These are phyloP conservation scores for Felis chaus DNA, from an alignment of 2,113 vertebrate genomes.

Conservation along the genomic window DNA sequence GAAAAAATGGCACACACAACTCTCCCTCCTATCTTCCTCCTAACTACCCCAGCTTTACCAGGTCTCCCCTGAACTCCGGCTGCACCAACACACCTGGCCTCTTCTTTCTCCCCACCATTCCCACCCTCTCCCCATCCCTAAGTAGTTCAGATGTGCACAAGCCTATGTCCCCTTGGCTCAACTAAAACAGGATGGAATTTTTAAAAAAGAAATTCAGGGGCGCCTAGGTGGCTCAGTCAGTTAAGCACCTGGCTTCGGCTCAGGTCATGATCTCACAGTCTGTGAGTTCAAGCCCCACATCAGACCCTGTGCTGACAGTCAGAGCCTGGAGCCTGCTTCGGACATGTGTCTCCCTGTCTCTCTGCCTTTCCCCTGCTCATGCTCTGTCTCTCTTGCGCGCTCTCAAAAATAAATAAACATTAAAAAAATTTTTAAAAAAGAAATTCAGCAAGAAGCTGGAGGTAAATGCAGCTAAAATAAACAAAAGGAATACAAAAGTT, in stretches of 20 bases:
- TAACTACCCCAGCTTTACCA: neutral
- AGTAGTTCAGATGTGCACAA: neutral
- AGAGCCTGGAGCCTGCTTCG: no score
- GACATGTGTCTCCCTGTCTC: no score
- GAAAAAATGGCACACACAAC: neutral
- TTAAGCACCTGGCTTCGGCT: no score
- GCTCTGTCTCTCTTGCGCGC: no score
- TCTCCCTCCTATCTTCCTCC: conserved; percentile 19
- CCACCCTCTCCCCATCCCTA: neutral
- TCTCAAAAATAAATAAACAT: no score
- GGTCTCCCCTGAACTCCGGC: neutral
- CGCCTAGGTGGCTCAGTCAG: no score
- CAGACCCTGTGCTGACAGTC: no score
- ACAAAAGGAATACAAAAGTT: conserved; percentile 41
- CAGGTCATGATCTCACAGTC: no score
- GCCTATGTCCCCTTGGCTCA: neutral
- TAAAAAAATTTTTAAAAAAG: neutral
- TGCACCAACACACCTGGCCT: neutral
- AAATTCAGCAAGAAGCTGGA: conserved; percentile 22
- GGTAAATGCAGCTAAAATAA: conserved; percentile 12
- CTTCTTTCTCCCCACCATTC: neutral
- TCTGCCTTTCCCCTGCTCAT: no score
- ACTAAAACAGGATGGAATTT: neutral
- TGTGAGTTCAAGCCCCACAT: no score
- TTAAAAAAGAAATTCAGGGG: conserved; percentile 17